Evolutionary conservation across 2,113 vertebrate genomes (phyloP), one percentile per base, ranked within the genome.

Genomic region (Nothocercus nigrocapillus): DNA sequence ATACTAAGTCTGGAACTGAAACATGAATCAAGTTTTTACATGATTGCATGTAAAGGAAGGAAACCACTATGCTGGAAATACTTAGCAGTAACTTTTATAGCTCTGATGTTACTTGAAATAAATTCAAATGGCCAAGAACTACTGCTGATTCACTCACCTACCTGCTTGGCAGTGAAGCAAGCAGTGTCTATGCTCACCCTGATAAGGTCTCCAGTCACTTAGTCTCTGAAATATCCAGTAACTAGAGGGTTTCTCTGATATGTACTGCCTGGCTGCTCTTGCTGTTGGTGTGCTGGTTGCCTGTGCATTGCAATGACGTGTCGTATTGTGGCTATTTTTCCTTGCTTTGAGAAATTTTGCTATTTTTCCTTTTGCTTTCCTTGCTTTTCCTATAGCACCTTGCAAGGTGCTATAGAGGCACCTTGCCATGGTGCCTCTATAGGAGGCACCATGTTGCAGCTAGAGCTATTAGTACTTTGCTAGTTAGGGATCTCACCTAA

Each of bases 251-350:
- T 79, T 86, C n/a, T 21, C 25, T 30, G 7, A 21, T 47, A 68
- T 53, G 11, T 53, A 56, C 22, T 20, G 12, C 15, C 18, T 56
- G n/a, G 14, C 21, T 27, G 4, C 6, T 9, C 25, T n/a, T 75
- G n/a, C 34, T 58, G 30, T 66, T 44, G 44, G 68, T 62, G 3
- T 10, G 2, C 34, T 61, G 0, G 0, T 36, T 40, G 6, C 16
- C 22, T 2, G 3, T 49, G n/a, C 3, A 0, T 30, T 68, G 22
- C n/a, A 24, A 13, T 40, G 17, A 38, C 5, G 7, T 20, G 11
- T 34, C 56, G 13, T 28, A 49, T 38, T 56, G 19, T 24, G 53
- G 56, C 34, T 80, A 1, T 8, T 76, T 30, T 76, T 17, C 45
- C 34, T 15, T 84, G 25, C 62, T 18, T 1, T 17, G 25, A n/a